Percentiles rank a stretch among this genome's conserved stretches.
Evolutionary conservation across 2,888 invertebrate genomes (phyloP).

Genomic region (Phania funesta): DNA sequence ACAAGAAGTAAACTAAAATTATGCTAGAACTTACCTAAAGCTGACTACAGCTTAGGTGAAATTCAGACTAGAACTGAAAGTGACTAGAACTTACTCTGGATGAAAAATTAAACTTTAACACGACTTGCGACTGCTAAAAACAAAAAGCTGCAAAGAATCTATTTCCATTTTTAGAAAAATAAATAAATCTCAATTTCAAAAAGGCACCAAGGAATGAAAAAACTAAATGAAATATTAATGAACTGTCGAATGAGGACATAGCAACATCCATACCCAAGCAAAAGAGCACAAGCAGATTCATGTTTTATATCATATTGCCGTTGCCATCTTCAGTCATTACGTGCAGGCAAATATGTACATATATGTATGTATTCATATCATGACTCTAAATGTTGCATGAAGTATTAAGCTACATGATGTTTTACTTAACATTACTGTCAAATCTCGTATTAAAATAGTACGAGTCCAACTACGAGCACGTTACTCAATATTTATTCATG

Average conservation of each 20-base stretch:
- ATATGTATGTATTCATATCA: too few relatives aligned
- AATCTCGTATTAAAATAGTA: slow-evolving; percentile 41
- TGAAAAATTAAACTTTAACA: not conserved
- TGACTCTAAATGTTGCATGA: slow-evolving; percentile 24
- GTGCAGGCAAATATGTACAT: not conserved
- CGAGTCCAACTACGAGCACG: slow-evolving; percentile 1
- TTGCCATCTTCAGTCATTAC: not conserved
- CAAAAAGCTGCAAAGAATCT: not conserved
- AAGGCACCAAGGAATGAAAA: too few relatives aligned
- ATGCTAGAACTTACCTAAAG: too few relatives aligned
- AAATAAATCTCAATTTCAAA: not conserved
- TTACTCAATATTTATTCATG: slow-evolving; percentile 56
- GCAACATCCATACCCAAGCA: not conserved
- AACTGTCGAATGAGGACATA: not conserved
- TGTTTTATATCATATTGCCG: not conserved
- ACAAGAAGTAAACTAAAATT: too few relatives aligned
- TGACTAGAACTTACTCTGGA: not conserved
- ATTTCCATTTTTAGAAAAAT: not conserved
- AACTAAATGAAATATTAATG: not conserved
- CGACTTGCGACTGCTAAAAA: not conserved
- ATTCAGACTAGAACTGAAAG: too few relatives aligned
- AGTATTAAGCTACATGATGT: slow-evolving; percentile 32
- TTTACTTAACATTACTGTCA: slow-evolving; percentile 48
- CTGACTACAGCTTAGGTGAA: too few relatives aligned
- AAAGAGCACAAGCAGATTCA: not conserved